Conservation (phyloP, 2,888 invertebrate species). For the Himalopsyche japonica region DNA sequence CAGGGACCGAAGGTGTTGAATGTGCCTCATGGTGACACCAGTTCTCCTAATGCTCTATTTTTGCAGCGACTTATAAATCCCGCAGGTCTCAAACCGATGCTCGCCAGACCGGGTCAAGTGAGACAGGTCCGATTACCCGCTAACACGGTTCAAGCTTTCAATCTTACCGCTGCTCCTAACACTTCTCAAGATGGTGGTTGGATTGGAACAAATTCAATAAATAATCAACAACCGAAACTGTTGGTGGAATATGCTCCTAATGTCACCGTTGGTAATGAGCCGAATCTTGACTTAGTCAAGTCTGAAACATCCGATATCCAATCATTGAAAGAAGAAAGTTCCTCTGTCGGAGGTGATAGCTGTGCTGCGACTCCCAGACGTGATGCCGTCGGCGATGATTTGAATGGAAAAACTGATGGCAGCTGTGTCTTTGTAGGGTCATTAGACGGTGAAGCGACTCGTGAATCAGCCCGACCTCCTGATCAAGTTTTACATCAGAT, state of each 20-base stretch:
- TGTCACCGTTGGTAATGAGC: constrained; percentile 40
- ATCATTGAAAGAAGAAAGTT: constrained; percentile 47
- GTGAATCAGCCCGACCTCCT: constrained; percentile 12
- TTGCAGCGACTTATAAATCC: constrained; percentile 71
- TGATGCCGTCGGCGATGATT: constrained; percentile 26
- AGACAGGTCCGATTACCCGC: constrained; percentile 58
- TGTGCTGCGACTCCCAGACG: constrained; percentile 25
- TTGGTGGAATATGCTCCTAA: constrained; percentile 37
- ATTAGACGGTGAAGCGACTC: constrained; percentile 11
- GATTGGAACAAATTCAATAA: constrained; percentile 47
- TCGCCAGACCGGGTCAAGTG: constrained; percentile 59
- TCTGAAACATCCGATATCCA: constrained; percentile 51
- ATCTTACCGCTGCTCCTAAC: constrained; percentile 27
- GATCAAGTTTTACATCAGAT: constrained; percentile 33
- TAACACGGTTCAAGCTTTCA: constrained; percentile 52
- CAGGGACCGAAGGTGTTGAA: constrained; percentile 63
- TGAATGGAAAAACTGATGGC: constrained; percentile 16
- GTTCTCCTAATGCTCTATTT: constrained; percentile 65
- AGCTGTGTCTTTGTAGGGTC: constrained; percentile 25
- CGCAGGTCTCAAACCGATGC: constrained; percentile 60
- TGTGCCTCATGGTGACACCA: constrained; percentile 53
- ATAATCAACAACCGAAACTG: constrained; percentile 45
- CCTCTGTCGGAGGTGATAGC: constrained; percentile 29
- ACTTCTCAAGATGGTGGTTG: constrained; percentile 49
- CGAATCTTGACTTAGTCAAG: constrained; percentile 53